A percentile compares a stretch with the other conserved stretches of the same genome.
phyloP scores from a whole-genome alignment of 1,140 invertebrate species.

The Drosophila sulfurigaster region DNA sequence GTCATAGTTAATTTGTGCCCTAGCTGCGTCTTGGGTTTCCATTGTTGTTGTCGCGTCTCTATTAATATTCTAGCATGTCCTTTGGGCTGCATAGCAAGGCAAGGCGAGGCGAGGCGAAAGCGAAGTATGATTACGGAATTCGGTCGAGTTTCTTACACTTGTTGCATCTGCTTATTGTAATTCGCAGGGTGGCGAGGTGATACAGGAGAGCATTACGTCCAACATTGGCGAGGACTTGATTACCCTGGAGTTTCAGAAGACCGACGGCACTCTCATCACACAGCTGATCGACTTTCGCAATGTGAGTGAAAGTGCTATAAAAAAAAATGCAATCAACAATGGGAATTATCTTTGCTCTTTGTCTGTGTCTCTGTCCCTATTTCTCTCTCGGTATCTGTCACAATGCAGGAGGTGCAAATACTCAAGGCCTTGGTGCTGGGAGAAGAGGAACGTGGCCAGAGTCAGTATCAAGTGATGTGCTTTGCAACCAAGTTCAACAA shows the following conservation, averaged over 20 bases:
- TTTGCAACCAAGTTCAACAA: constrained; percentile 95
- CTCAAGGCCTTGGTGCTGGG: constrained; percentile 96
- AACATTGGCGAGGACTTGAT: constrained; percentile 96
- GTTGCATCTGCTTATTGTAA: constrained; percentile 51
- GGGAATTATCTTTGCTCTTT: not conserved
- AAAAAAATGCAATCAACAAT: constrained; percentile 5
- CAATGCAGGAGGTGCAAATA: constrained; percentile 94
- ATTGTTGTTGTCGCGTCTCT: constrained; percentile 29
- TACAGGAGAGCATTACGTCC: constrained; percentile 95
- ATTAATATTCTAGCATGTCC: constrained; percentile 70
- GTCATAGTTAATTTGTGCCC: constrained; percentile 72
- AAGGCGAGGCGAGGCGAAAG: not conserved
- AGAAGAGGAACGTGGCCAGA: constrained; percentile 96
- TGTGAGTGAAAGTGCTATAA: constrained; percentile 87
- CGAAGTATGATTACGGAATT: not conserved
- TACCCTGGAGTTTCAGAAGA: constrained; percentile 94
- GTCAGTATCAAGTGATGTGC: constrained; percentile 95
- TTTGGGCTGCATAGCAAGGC: not conserved
- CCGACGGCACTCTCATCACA: constrained; percentile 95
- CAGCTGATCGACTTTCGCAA: constrained; percentile 97
- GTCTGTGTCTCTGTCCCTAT: constrained; percentile 46
- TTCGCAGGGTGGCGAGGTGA: constrained; percentile 94
- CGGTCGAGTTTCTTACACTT: constrained; percentile 49
- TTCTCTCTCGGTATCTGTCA: too few relatives aligned
- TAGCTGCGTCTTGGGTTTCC: constrained; percentile 37